Percentiles rank a stretch among this genome's conserved stretches.
Evolutionary conservation across 2,888 invertebrate species (phyloP).

Genomic region (Pseudococcus jackbeardsleyi): DNA sequence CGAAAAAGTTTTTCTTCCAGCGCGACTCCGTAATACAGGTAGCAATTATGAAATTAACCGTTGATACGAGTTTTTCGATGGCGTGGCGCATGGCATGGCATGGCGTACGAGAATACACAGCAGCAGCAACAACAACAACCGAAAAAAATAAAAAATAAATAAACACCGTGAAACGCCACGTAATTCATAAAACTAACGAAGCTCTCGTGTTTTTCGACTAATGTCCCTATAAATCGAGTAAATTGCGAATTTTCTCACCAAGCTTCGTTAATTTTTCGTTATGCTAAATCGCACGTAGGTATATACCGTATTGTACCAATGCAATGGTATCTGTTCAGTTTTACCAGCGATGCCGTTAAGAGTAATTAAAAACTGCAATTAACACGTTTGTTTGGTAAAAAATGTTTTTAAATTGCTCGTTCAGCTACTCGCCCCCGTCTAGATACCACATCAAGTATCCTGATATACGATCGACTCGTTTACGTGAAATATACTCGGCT

Average conservation of each 20-base stretch:
- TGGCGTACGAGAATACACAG: background rate
- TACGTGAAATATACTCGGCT: background rate
- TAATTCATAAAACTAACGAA: conserved; percentile 19
- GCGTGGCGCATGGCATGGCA: background rate
- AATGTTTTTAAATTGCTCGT: conserved; percentile 37
- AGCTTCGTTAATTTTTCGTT: conserved; percentile 26
- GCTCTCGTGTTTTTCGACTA: conserved; percentile 40
- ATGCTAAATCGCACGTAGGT: background rate
- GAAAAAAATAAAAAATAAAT: no score
- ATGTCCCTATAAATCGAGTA: conserved; percentile 33
- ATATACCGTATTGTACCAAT: background rate
- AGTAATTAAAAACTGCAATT: conserved; percentile 47
- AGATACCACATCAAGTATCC: background rate
- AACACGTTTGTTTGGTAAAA: conserved; percentile 33
- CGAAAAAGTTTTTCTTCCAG: background rate
- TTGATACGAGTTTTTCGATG: background rate
- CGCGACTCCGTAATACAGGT: background rate
- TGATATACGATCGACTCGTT: background rate
- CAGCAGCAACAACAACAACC: background rate
- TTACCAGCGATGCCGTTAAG: background rate
- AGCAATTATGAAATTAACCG: conserved; percentile 19
- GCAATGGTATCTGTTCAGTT: conserved; percentile 26
- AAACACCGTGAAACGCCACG: background rate
- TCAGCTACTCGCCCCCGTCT: background rate
- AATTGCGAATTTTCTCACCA: conserved; percentile 24